Evolutionary conservation across 1,140 invertebrate genomes (phyloP).

Genomic region (Gerris buenoi): DNA sequence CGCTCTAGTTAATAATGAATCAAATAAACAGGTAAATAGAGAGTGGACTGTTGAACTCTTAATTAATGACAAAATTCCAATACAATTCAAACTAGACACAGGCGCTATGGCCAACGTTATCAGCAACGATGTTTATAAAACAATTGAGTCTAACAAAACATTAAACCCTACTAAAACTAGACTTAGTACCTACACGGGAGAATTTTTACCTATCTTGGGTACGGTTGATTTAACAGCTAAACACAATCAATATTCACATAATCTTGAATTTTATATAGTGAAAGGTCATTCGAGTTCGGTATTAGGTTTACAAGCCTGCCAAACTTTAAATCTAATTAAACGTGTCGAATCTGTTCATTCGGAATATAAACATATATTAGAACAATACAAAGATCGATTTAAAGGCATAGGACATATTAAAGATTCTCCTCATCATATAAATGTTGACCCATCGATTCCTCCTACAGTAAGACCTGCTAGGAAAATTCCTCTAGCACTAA

Average conservation of each 20-base stretch:
- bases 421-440: neutral
- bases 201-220: neutral
- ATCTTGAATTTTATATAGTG: neutral
- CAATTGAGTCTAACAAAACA: neutral
- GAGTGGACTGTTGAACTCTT: neutral
- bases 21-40: neutral
- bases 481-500: neutral
- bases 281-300: neutral
- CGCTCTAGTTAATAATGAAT: neutral
- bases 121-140: neutral
- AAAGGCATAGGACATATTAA: neutral
- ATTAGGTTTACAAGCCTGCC: neutral
- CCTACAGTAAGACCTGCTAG: neutral
- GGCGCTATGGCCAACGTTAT: neutral
- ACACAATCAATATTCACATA: neutral
- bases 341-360: neutral
- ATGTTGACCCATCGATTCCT: neutral
- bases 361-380: neutral
- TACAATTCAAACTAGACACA: neutral
- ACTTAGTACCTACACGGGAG: neutral
- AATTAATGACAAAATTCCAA: neutral
- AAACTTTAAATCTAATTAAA: neutral
- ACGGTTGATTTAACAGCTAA: neutral
- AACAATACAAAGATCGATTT: neutral
- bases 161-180: neutral